Evolutionary conservation across 2,888 invertebrate genomes (phyloP).

Genomic region (Zelleria hepariella): DNA sequence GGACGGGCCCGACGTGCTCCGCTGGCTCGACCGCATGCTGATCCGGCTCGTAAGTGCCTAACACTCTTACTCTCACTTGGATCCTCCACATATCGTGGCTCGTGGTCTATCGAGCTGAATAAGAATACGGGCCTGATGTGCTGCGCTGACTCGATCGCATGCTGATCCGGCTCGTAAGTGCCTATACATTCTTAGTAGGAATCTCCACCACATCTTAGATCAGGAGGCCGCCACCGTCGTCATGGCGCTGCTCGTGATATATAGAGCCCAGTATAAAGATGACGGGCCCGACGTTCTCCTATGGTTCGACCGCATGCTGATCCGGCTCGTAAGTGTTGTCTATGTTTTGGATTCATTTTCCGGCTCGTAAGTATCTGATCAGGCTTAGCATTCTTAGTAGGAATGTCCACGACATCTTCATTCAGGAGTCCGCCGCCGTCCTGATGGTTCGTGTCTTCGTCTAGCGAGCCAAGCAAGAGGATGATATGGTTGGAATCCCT

Average conservation of each 20-base stretch:
- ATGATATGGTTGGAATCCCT: too few species aligned
- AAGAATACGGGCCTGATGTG: conserved; percentile 96
- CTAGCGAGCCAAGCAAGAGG: conserved; percentile 94
- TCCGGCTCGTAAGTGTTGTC: conserved; percentile 89
- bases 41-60: conserved; percentile 92
- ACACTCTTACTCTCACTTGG: too few species aligned
- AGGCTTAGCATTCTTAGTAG: too few species aligned
- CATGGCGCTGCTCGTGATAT: conserved; percentile 97
- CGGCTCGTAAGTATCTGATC: conserved; percentile 88
- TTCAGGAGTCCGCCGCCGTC: conserved; percentile 98
- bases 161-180: conserved; percentile 92
- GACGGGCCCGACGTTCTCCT: conserved; percentile 97
- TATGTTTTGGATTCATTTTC: too few species aligned
- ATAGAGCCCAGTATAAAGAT: conserved; percentile 93
- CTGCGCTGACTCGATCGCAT: conserved; percentile 98
- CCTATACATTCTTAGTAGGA: too few species aligned
- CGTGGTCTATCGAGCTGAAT: conserved; percentile 96
- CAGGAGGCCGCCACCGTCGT: conserved; percentile 98
- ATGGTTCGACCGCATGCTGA: conserved; percentile 99
- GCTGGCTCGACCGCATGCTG: conserved; percentile 99
- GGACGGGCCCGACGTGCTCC: conserved; percentile 96
- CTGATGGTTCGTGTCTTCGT: conserved; percentile 97
- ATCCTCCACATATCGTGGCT: conserved; percentile 88
- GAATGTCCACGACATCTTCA: conserved; percentile 85
- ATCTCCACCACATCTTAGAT: conserved; percentile 90